A percentile compares a stretch with the other conserved stretches of the same genome.
These are phyloP conservation scores for Sanderia malayensis DNA, from an alignment of 30 jellyfish, hydroid and myxozoan genomes.

Conservation along the genomic window DNA sequence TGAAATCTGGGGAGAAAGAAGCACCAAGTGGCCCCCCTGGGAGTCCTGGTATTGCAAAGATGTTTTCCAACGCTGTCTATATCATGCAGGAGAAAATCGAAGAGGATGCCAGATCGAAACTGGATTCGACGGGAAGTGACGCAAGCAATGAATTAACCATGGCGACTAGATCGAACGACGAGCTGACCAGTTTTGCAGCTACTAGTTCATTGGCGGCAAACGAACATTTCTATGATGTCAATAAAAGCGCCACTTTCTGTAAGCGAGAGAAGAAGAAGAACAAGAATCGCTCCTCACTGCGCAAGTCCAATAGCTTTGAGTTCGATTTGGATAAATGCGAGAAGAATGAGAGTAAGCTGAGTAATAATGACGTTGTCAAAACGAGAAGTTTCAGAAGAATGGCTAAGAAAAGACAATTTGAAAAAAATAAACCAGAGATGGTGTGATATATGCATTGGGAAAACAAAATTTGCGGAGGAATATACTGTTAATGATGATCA, in stretches of 20 bases:
- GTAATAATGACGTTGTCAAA: slow-evolving; percentile 12
- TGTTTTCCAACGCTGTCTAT: no score
- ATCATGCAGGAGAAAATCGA: no score
- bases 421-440: slow-evolving; percentile 1
- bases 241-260: background rate
- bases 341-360: background rate
- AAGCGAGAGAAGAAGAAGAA: background rate
- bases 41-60: background rate
- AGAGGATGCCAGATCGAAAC: background rate
- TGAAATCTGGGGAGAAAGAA: no score
- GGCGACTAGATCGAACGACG: slow-evolving; percentile 48
- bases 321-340: slow-evolving; percentile 31
- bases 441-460: no score
- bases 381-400: slow-evolving; percentile 35
- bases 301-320: slow-evolving; percentile 45
- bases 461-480: no score
- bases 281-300: background rate
- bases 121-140: background rate
- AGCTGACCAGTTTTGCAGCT: slow-evolving; percentile 11
- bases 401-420: slow-evolving; percentile 25
- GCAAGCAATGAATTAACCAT: background rate
- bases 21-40: background rate
- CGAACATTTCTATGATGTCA: background rate
- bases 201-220: background rate
- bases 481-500: no score